phyloP scores from a whole-genome alignment of 2,888 invertebrate genomes.

The Phaedon cochleariae region DNA sequence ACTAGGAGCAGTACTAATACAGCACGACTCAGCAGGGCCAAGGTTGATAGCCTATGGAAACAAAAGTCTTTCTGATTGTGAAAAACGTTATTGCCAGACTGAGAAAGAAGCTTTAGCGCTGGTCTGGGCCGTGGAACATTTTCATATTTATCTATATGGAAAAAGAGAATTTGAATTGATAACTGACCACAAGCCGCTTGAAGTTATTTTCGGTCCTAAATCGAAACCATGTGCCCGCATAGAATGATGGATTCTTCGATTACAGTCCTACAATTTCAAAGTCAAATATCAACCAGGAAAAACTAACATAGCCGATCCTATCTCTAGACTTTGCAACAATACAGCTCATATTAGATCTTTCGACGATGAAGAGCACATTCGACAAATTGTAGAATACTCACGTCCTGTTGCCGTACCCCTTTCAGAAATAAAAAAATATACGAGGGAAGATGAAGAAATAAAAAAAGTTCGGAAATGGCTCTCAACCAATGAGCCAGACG shows the following conservation, averaged over 20 bases:
- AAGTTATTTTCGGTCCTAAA: conserved; percentile 44
- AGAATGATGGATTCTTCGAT: conserved; percentile 28
- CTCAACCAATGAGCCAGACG: conserved; percentile 13
- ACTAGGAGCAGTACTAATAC: conserved; percentile 45
- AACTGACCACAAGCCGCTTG: conserved; percentile 29
- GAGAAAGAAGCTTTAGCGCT: conserved; percentile 54
- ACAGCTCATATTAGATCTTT: conserved; percentile 10
- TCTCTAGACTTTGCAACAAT: conserved; percentile 24
- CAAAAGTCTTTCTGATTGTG: conserved; percentile 41
- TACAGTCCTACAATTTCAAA: conserved; percentile 30
- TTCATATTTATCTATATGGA: conserved; percentile 35
- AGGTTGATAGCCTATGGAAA: conserved; percentile 41
- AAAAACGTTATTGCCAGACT: conserved; percentile 46
- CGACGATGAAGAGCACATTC: conserved; percentile 5
- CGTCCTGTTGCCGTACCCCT: conserved; percentile 30
- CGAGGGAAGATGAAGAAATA: conserved; percentile 23
- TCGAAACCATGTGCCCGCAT: conserved; percentile 40
- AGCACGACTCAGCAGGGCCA: conserved; percentile 30
- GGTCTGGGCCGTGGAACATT: conserved; percentile 54
- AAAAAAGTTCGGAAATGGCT: conserved; percentile 18
- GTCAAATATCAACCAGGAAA: conserved; percentile 28
- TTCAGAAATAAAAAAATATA: conserved; percentile 24
- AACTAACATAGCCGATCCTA: conserved; percentile 28
- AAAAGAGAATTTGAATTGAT: conserved; percentile 13
- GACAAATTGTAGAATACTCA: conserved; percentile 27